These are phyloP conservation scores for Palythoa heliodiscus DNA, from an alignment of 92 coral and sea anemone genomes.

Conservation along the genomic window DNA sequence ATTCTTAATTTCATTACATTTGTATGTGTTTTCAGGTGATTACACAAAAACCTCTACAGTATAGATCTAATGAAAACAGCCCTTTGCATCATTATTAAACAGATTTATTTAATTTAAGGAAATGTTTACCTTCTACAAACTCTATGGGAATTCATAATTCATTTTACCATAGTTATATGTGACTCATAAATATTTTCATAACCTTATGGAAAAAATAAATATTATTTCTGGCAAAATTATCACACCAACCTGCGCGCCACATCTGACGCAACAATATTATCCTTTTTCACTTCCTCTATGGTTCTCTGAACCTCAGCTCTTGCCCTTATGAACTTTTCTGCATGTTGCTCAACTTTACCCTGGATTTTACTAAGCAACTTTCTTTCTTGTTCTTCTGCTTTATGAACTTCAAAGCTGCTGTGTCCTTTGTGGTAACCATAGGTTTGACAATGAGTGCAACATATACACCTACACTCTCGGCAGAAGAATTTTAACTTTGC, in stretches of 20 bases:
- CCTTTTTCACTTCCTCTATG: slow-evolving; percentile 82
- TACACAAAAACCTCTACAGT: too few relatives aligned
- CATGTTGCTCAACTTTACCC: slow-evolving; percentile 82
- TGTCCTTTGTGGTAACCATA: slow-evolving; percentile 86
- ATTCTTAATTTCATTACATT: too few relatives aligned
- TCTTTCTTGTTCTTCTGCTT: slow-evolving; percentile 90
- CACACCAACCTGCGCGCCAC: slow-evolving; percentile 46
- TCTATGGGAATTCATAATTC: too few relatives aligned
- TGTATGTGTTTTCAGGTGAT: too few relatives aligned
- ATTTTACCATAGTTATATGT: too few relatives aligned
- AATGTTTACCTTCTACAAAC: too few relatives aligned
- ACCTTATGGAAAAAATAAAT: too few relatives aligned
- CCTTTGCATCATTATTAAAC: too few relatives aligned
- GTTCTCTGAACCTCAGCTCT: slow-evolving; percentile 91
- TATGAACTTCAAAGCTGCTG: slow-evolving; percentile 90
- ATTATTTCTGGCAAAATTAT: neutral
- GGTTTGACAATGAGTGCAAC: slow-evolving; percentile 82
- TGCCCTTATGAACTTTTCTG: slow-evolving; percentile 84
- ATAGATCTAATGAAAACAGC: too few relatives aligned
- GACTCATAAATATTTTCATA: too few relatives aligned
- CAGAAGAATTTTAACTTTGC: slow-evolving; percentile 91
- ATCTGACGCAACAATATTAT: slow-evolving; percentile 73
- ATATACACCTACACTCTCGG: slow-evolving; percentile 77
- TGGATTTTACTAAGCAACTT: slow-evolving; percentile 69
- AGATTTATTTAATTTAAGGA: too few relatives aligned